Conservation (phyloP, 2,797 vertebrate species). For the Hippocampus kuda region DNA sequence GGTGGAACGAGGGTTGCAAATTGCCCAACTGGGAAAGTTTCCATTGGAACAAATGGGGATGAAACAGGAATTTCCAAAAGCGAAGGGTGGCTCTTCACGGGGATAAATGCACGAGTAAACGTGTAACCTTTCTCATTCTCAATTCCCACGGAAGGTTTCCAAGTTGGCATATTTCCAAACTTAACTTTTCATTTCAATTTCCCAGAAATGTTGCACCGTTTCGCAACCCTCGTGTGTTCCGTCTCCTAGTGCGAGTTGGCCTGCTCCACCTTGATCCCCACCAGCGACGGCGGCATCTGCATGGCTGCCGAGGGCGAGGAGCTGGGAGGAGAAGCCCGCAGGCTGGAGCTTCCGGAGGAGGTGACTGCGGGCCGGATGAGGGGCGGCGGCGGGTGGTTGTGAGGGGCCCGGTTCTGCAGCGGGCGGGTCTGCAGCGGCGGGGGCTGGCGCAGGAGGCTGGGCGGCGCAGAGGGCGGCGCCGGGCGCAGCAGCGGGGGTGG, state of each 20-base stretch:
- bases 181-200: slow-evolving; percentile 4
- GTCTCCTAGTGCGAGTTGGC: slow-evolving; percentile 59
- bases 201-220: background rate
- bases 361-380: slow-evolving; percentile 76
- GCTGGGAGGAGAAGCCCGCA: slow-evolving; percentile 54
- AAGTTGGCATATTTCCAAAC: background rate
- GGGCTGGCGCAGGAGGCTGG: slow-evolving; percentile 70
- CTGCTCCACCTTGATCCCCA: slow-evolving; percentile 73
- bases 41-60: background rate
- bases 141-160: background rate
- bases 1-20: background rate
- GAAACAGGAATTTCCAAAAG: background rate
- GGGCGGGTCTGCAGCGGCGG: slow-evolving; percentile 74
- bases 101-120: background rate
- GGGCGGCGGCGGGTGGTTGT: slow-evolving; percentile 81
- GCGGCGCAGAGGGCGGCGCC: slow-evolving; percentile 65
- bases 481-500: slow-evolving; percentile 71
- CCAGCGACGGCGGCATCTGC: slow-evolving; percentile 71
- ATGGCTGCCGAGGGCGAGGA: slow-evolving; percentile 35
- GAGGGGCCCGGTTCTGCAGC: slow-evolving; percentile 74
- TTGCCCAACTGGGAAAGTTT: background rate
- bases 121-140: background rate
- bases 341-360: slow-evolving; percentile 28
- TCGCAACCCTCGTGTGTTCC: background rate
- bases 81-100: slow-evolving; percentile 9